phyloP scores from a whole-genome alignment of 2,797 vertebrate genomes.

The Eidolon dupreanum region DNA sequence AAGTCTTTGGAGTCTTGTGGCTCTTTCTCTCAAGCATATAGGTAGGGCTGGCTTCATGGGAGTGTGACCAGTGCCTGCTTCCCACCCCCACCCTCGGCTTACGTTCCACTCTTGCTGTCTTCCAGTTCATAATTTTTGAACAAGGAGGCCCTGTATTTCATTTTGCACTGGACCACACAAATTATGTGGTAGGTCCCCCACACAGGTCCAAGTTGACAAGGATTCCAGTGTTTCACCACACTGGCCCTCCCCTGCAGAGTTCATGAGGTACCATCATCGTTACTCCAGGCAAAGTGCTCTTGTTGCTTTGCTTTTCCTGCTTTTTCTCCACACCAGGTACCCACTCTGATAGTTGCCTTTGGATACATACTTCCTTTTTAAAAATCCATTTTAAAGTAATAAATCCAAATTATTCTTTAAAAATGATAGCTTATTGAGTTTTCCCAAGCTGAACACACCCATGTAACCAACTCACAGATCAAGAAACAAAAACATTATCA shows the following conservation, averaged over 20 bases:
- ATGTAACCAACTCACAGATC: neutral
- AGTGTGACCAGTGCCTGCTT: neutral
- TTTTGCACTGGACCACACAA: neutral
- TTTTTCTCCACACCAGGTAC: neutral
- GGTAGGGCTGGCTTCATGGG: neutral
- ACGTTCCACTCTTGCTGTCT: neutral
- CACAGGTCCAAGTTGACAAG: neutral
- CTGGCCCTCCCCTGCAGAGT: neutral
- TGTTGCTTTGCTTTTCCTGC: neutral
- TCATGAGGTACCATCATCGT: neutral
- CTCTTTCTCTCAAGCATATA: neutral
- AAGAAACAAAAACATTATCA: neutral
- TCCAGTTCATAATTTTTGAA: neutral
- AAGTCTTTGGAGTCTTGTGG: neutral
- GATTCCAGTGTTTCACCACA: neutral
- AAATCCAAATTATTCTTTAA: constrained; percentile 21
- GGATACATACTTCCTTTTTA: neutral
- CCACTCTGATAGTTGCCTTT: neutral
- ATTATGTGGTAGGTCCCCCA: neutral
- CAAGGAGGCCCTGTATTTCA: neutral
- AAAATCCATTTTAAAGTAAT: constrained; percentile 11
- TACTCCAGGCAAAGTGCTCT: neutral
- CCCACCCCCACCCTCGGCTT: neutral
- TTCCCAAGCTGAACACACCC: neutral
- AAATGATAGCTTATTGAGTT: neutral